Evolutionary conservation across 2,888 invertebrate genomes (phyloP), one percentile per base, ranked within the genome.

Genomic region (Petrolisthes manimaculis): DNA sequence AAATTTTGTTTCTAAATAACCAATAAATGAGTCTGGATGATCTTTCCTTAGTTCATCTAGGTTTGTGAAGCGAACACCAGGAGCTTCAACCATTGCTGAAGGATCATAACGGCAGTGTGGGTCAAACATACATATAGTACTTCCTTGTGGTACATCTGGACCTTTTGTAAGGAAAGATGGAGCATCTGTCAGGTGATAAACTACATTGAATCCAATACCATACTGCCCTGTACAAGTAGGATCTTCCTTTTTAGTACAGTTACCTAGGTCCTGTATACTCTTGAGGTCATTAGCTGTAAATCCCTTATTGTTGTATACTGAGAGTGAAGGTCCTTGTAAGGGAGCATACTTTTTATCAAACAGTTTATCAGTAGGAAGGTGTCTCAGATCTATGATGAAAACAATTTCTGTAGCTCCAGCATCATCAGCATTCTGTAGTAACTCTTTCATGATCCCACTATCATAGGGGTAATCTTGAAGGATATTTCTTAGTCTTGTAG

Each of bases 391-490:
- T 56, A 83, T 83, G 18, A 77, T 75, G 37, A 86, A 86, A 4
- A 37, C 51, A 9, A 86, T 55, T 53, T 86, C 80, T 51, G 77
- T 86, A 9, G 86, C 86, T 67, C 86, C 86, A 4, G 86, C 82
- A 83, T 86, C 86, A 77, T 86, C 86, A 18, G 86, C 86, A 78
- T 86, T 86, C 78, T 86, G 86, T 12, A 86, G 55, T 21, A 86
- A 55, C 21, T 86, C 86, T 21, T 86, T 86, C 86, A 86, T 86
- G 14, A 86, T 86, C 37, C 77, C 83, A 4, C 9, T 12, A 55
- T 83, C 86, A 67, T 83, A 86, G 4, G 83, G 86, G 24, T 86
- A 86, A 2, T 86, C 86, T 6, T 69, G 55, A 6, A 86, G 77
- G 51, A 86, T 86, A 55, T 86, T 86, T 18, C 54, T 82, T 5